A percentile compares a stretch with the other conserved stretches of the same genome.
Conservation (phyloP, 2,888 invertebrate genomes). For the Hydroisotoma schaefferi region DNA sequence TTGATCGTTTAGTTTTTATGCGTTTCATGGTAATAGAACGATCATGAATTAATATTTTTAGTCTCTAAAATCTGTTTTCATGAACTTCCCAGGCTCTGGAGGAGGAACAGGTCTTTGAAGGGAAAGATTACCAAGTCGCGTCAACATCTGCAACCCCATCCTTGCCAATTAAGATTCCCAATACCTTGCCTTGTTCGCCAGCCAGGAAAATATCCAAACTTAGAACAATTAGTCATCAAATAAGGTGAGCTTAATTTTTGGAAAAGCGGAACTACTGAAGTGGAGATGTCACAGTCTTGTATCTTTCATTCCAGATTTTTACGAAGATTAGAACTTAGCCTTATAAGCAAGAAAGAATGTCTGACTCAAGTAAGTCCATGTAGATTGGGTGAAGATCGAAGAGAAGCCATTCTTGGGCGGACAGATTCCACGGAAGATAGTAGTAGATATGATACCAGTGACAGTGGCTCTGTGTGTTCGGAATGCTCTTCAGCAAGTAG, state of each 20-base stretch:
- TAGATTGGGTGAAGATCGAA: conserved; percentile 16
- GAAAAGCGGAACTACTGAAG: neutral
- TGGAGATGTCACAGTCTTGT: conserved; percentile 1
- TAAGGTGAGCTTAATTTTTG: conserved; percentile 58
- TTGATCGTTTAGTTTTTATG: too few relatives aligned
- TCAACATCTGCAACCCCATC: neutral
- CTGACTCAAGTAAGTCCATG: conserved; percentile 27
- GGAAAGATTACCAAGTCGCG: neutral
- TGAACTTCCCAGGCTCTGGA: too few relatives aligned
- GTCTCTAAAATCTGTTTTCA: too few relatives aligned
- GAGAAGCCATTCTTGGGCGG: conserved; percentile 30
- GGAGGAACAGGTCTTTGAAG: too few relatives aligned
- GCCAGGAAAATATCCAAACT: conserved; percentile 64
- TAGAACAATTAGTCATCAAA: conserved; percentile 71
- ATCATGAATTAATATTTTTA: too few relatives aligned
- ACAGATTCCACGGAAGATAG: conserved; percentile 36
- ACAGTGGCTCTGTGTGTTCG: conserved; percentile 27
- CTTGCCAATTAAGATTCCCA: neutral
- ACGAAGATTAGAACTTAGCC: conserved; percentile 66
- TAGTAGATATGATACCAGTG: conserved; percentile 41
- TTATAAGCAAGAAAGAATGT: conserved; percentile 57
- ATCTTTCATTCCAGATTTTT: conserved; percentile 59
- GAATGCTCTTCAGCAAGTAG: neutral
- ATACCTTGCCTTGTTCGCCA: conserved; percentile 54
- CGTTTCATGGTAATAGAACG: too few relatives aligned